Percentiles rank a stretch among this genome's conserved stretches.
phyloP scores from a whole-genome alignment of 2,797 vertebrate genomes.

The Centroberyx gerrardi region DNA sequence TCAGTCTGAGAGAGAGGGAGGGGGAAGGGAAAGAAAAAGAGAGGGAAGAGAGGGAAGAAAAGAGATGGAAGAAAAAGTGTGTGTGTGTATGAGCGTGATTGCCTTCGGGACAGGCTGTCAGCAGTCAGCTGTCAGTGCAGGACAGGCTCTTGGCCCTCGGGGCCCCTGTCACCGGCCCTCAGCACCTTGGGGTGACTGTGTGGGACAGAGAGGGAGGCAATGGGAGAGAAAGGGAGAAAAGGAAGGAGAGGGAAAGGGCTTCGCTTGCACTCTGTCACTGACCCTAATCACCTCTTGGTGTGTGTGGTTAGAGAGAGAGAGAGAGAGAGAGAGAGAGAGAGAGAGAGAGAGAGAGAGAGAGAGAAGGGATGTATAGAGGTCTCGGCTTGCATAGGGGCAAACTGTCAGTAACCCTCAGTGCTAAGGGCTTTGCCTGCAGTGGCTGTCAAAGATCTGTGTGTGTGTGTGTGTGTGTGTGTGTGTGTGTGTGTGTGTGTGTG shows the following conservation, averaged over 20 bases:
- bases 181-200: conserved; percentile 60
- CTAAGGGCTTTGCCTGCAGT: conserved; percentile 47
- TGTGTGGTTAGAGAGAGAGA: too few relatives aligned
- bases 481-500: neutral
- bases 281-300: conserved; percentile 69
- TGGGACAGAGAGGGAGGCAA: conserved; percentile 51
- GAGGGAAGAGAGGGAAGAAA: neutral
- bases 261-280: conserved; percentile 77
- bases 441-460: conserved; percentile 52
- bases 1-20: conserved; percentile 2
- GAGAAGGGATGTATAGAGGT: conserved; percentile 36
- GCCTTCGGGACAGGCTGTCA: conserved; percentile 69
- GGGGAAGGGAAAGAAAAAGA: conserved; percentile 5
- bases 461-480: neutral
- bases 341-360: too few relatives aligned
- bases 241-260: conserved; percentile 61
- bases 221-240: conserved; percentile 18
- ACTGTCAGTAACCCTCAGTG: conserved; percentile 55
- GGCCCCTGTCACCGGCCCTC: conserved; percentile 64
- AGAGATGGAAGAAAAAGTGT: conserved; percentile 2
- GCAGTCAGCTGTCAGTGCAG: conserved; percentile 64
- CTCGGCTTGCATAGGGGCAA: conserved; percentile 40
- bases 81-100: conserved; percentile 6
- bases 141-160: conserved; percentile 66
- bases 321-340: too few relatives aligned